phyloP scores from a whole-genome alignment of 1,140 invertebrate species.

The Nautilus pompilius region DNA sequence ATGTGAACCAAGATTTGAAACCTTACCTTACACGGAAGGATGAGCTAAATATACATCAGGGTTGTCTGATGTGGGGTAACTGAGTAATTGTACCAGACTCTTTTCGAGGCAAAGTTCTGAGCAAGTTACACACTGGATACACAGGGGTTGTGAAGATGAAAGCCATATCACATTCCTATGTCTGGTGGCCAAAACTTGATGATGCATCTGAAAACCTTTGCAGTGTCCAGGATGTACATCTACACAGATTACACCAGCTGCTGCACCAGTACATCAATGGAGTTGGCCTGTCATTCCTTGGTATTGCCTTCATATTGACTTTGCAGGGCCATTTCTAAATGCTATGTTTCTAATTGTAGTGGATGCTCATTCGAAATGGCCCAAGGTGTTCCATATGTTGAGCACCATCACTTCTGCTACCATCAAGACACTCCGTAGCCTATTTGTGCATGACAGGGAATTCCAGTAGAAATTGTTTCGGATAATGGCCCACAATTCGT shows the following conservation, averaged over 20 bases:
- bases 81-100: conserved; percentile 50
- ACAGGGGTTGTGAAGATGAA: conserved; percentile 61
- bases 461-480: conserved; percentile 48
- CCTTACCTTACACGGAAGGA: conserved; percentile 11
- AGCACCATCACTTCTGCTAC: conserved; percentile 13
- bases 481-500: conserved; percentile 57
- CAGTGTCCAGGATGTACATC: conserved; percentile 53
- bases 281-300: conserved; percentile 18
- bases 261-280: conserved; percentile 11
- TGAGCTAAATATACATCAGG: conserved; percentile 14
- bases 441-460: conserved; percentile 49
- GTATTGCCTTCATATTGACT: conserved; percentile 23
- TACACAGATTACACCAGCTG: neutral
- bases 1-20: conserved; percentile 1
- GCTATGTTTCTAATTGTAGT: conserved; percentile 19
- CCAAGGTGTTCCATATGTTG: conserved; percentile 14
- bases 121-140: conserved; percentile 57
- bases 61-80: conserved; percentile 20
- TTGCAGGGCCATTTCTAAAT: conserved; percentile 25
- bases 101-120: conserved; percentile 42
- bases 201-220: conserved; percentile 53
- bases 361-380: conserved; percentile 24
- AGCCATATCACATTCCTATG: conserved; percentile 53
- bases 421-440: conserved; percentile 8
- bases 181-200: conserved; percentile 60